Percentiles rank a stretch among this genome's conserved stretches.
These are phyloP conservation scores for Contarinia nasturtii DNA, from an alignment of 1,140 invertebrate genomes.

Conservation along the genomic window DNA sequence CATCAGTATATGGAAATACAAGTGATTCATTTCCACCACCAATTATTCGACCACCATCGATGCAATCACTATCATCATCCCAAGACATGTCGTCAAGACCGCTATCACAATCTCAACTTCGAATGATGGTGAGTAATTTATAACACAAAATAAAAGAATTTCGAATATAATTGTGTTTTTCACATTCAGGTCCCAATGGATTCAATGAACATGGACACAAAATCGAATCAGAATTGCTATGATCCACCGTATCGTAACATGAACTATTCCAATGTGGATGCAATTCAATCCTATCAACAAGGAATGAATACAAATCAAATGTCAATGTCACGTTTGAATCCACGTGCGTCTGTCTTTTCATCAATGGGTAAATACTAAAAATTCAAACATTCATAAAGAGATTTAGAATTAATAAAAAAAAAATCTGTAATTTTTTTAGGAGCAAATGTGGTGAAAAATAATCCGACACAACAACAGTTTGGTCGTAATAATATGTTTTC, in stretches of 20 bases:
- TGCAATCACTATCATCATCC: background rate
- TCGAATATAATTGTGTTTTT: constrained; percentile 7
- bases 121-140: background rate
- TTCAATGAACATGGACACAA: background rate
- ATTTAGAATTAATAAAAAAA: no score
- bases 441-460: constrained; percentile 5
- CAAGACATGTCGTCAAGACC: background rate
- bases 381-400: no score
- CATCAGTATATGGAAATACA: no score
- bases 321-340: constrained; percentile 52
- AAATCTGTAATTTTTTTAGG: no score
- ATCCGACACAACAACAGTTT: constrained; percentile 2
- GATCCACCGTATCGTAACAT: no score
- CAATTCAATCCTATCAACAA: background rate
- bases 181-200: constrained; percentile 9
- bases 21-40: background rate
- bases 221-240: no score
- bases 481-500: constrained; percentile 1
- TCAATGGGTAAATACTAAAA: background rate
- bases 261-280: background rate
- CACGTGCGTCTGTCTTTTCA: constrained; percentile 58
- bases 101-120: no score
- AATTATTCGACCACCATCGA: background rate
- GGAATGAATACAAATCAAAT: constrained; percentile 24
- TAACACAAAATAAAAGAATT: background rate